Evolutionary conservation across 1,140 invertebrate species (phyloP).

Genomic region (Pentalonia nigronervosa): DNA sequence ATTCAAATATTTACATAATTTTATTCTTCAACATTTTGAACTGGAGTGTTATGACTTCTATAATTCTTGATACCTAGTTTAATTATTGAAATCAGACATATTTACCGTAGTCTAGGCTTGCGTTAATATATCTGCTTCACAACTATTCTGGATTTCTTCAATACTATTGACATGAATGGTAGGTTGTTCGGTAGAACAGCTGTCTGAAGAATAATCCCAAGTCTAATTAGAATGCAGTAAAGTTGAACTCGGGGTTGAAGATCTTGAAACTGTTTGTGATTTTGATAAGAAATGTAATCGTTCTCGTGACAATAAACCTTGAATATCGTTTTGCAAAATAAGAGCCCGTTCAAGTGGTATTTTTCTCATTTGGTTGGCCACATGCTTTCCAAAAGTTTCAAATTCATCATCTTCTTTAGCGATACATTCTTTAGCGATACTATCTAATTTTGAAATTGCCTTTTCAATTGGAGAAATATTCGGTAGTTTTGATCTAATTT

Average conservation of each 20-base stretch:
- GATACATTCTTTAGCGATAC: constrained; percentile 10
- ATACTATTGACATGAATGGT: neutral
- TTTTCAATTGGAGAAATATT: constrained; percentile 22
- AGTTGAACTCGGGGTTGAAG: neutral
- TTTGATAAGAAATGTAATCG: neutral
- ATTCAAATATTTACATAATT: too few relatives aligned
- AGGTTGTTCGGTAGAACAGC: neutral
- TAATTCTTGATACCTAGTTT: too few relatives aligned
- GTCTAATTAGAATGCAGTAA: neutral
- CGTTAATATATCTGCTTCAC: constrained; percentile 14
- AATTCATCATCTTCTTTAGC: constrained; percentile 16
- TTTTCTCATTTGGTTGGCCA: constrained; percentile 22
- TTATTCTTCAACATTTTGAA: too few relatives aligned
- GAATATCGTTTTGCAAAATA: neutral
- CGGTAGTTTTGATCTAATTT: neutral
- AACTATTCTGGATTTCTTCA: neutral
- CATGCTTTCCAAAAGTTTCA: constrained; percentile 24
- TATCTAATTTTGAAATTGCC: constrained; percentile 15
- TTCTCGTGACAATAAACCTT: constrained; percentile 20
- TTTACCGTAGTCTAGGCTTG: neutral
- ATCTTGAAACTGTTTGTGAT: neutral
- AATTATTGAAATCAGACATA: neutral
- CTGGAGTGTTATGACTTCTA: too few relatives aligned
- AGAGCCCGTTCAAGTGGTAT: neutral
- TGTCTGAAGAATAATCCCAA: neutral